A percentile compares a stretch with the other conserved stretches of the same genome.
Evolutionary conservation across 2,113 vertebrate species (phyloP).

Genomic region (Poeciliopsis retropinna): DNA sequence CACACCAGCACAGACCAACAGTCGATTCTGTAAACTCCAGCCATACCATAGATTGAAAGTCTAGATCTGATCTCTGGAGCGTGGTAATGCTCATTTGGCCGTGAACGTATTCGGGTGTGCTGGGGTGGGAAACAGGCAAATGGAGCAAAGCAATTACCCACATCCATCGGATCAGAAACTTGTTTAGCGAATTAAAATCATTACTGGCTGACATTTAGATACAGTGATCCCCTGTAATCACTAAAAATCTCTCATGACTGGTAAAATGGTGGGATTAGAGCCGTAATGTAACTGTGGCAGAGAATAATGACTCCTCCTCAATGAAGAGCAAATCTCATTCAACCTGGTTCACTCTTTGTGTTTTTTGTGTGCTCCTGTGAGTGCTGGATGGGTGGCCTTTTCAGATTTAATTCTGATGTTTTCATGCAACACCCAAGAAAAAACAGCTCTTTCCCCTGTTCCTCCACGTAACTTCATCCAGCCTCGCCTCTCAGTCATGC

Average conservation of each 20-base stretch:
- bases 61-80: slow-evolving; percentile 7
- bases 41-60: background rate
- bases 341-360: slow-evolving; percentile 45
- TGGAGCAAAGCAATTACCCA: slow-evolving; percentile 62
- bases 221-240: slow-evolving; percentile 50
- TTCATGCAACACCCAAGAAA: slow-evolving; percentile 38
- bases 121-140: slow-evolving; percentile 54
- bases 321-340: slow-evolving; percentile 48
- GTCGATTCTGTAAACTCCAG: slow-evolving; percentile 5
- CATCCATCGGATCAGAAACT: slow-evolving; percentile 74
- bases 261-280: slow-evolving; percentile 29
- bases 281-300: slow-evolving; percentile 50
- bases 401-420: slow-evolving; percentile 29
- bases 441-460: slow-evolving; percentile 22
- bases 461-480: slow-evolving; percentile 4
- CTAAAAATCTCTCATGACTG: background rate
- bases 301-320: slow-evolving; percentile 37
- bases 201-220: slow-evolving; percentile 58
- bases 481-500: slow-evolving; percentile 9
- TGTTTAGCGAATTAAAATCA: slow-evolving; percentile 70
- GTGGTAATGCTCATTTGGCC: slow-evolving; percentile 26
- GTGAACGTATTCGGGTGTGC: slow-evolving; percentile 3
- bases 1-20: slow-evolving; percentile 17
- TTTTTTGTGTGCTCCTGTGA: slow-evolving; percentile 2
- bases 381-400: slow-evolving; percentile 30